A percentile compares a stretch with the other conserved stretches of the same genome.
These are phyloP conservation scores for Drosophila neutralis DNA, from an alignment of 2,888 invertebrate species.

Conservation along the genomic window DNA sequence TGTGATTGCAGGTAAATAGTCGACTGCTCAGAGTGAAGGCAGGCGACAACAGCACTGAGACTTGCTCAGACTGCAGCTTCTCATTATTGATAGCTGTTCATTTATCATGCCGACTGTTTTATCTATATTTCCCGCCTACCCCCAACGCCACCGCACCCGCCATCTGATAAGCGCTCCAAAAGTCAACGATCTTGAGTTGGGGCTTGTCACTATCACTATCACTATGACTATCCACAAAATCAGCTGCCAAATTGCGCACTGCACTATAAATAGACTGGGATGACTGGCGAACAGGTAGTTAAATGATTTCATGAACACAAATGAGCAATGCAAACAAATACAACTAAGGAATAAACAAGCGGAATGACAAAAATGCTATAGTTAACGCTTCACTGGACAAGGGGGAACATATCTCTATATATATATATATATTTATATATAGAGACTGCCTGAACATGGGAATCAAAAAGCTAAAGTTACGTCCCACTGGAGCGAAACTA, in stretches of 20 bases:
- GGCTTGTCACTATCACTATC: not conserved
- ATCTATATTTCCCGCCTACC: constrained; percentile 40
- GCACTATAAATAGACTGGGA: constrained; percentile 42
- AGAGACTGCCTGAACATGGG: constrained; percentile 12
- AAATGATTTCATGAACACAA: constrained; percentile 49
- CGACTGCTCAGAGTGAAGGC: constrained; percentile 27
- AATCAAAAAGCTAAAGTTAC: constrained; percentile 29
- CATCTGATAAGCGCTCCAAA: constrained; percentile 30
- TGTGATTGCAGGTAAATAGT: constrained; percentile 74
- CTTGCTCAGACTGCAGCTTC: constrained; percentile 42
- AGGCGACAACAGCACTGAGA: constrained; percentile 13
- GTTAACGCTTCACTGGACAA: constrained; percentile 46
- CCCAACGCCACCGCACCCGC: not conserved
- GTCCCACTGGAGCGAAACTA: constrained; percentile 18
- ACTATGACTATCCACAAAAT: constrained; percentile 4
- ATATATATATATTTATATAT: not conserved
- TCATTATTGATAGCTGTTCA: constrained; percentile 63
- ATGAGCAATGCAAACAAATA: constrained; percentile 44
- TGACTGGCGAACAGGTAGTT: constrained; percentile 52
- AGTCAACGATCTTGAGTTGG: constrained; percentile 53
- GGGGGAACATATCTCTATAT: not conserved
- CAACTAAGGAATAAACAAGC: constrained; percentile 41
- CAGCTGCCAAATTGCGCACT: constrained; percentile 40
- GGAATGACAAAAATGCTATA: constrained; percentile 49
- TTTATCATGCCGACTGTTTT: constrained; percentile 69